phyloP scores from a whole-genome alignment of 2,797 vertebrate genomes.

The Serranus cabrilla region DNA sequence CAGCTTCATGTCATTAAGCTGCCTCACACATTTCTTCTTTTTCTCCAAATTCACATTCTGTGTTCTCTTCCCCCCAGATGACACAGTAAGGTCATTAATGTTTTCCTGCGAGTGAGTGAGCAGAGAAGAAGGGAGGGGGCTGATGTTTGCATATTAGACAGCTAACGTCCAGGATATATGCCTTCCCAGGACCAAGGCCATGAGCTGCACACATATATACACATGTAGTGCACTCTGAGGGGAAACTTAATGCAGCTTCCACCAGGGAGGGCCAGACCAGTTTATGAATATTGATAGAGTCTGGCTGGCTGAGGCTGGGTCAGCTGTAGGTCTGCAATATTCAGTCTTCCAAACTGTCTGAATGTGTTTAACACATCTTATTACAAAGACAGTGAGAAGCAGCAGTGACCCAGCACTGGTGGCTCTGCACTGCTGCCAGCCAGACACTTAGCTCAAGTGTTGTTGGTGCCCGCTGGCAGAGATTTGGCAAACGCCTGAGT shows the following conservation, averaged over 20 bases:
- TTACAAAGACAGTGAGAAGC: slow-evolving; percentile 49
- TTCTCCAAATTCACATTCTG: slow-evolving; percentile 39
- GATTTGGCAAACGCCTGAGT: slow-evolving; percentile 40
- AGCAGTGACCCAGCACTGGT: slow-evolving; percentile 26
- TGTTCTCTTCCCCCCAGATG: slow-evolving; percentile 18
- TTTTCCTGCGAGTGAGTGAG: slow-evolving; percentile 63
- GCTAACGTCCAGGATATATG: slow-evolving; percentile 55
- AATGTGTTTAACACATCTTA: slow-evolving; percentile 62
- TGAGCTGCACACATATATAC: slow-evolving; percentile 53
- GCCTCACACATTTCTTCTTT: slow-evolving; percentile 48
- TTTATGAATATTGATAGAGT: slow-evolving; percentile 77
- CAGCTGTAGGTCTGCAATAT: slow-evolving; percentile 52
- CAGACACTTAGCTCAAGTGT: slow-evolving; percentile 60
- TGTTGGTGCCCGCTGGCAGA: slow-evolving; percentile 64
- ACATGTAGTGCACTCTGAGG: slow-evolving; percentile 39
- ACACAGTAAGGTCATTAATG: slow-evolving; percentile 47
- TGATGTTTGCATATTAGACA: slow-evolving; percentile 68
- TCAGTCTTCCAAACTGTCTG: slow-evolving; percentile 57
- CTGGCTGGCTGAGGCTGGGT: slow-evolving; percentile 61
- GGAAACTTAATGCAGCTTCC: slow-evolving; percentile 65
- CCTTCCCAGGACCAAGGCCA: slow-evolving; percentile 63
- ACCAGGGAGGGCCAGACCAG: slow-evolving; percentile 61
- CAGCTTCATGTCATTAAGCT: slow-evolving; percentile 51
- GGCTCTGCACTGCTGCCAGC: slow-evolving; percentile 50
- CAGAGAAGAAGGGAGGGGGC: slow-evolving; percentile 31